Evolutionary conservation across 2,888 invertebrate genomes (phyloP), one percentile per base, ranked within the genome.

Genomic region (Marronus borbonicus): DNA sequence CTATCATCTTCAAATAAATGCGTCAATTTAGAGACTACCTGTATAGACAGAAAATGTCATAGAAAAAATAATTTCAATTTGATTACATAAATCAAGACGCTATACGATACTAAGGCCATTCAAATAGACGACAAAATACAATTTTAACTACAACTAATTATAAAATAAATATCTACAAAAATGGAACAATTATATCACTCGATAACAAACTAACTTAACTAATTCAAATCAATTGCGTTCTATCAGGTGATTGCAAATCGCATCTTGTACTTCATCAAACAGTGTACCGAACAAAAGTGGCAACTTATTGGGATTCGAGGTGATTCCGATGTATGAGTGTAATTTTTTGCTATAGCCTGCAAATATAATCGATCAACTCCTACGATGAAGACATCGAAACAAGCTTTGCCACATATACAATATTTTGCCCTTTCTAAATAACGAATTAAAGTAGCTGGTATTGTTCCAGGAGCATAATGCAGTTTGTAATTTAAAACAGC

Each of bases 371-470:
- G 88, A 84, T 83, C 88, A 85, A 80, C 86, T 83, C 84, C 85
- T 75, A 81, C 82, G 12, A 87, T 80, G 80, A 80, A 87, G 12
- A 84, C 80, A 64, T 86, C 83, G 80, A 89, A 87, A 80, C 88
- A 88, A 3, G 88, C 86, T 78, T 85, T 86, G 0, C 93, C 93
- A 86, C 94, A 94, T 0, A 91, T 84, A 85, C 94, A 94, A 86
- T 91, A 92, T 81, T 90, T 90, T 0, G 92, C 92, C 83, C 90
- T 86, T 83, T 93, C 92, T 81, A 94, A 86, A 84, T 91, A 92
- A 66, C 90, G 86, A 0, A 93, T 91, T 76, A 94, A 85, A 3
- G 91, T 92, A 78, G 85, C 84, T 0, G 94, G 94, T 83, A 94
- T 89, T 44, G 89, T 89, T 72, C 91, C 91, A 20, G 90, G 86